Percentiles rank a stretch among this genome's conserved stretches.
phyloP scores from a whole-genome alignment of 1,140 invertebrate genomes.

The Harpegnathos saltator region DNA sequence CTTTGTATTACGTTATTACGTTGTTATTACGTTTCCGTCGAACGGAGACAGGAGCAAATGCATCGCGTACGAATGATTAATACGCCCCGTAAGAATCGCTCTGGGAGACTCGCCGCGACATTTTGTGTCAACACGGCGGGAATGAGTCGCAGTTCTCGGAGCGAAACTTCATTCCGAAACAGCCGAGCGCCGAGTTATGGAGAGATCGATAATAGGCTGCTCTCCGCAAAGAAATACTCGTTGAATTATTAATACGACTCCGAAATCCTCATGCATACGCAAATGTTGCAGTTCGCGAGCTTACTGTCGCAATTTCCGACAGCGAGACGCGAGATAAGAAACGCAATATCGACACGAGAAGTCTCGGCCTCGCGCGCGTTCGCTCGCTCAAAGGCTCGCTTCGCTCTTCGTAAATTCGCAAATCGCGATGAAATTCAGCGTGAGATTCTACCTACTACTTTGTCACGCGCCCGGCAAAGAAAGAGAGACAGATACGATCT shows the following conservation, averaged over 20 bases:
- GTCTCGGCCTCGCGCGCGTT: not conserved
- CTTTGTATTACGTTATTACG: not conserved
- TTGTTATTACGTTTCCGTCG: no score
- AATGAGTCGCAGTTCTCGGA: not conserved
- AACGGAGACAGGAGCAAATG: not conserved
- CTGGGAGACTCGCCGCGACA: not conserved
- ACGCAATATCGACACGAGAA: not conserved
- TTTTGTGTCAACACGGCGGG: constrained; percentile 33
- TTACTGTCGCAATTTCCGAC: not conserved
- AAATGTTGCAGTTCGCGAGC: constrained; percentile 12
- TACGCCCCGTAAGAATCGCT: not conserved
- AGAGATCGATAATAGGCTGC: constrained; percentile 49
- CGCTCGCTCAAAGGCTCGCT: no score
- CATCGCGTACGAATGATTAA: constrained; percentile 17
- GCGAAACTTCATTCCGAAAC: constrained; percentile 5
- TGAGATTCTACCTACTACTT: no score
- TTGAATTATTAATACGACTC: constrained; percentile 54
- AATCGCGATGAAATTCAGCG: no score
- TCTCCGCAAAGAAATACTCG: constrained; percentile 37
- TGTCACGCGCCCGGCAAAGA: no score
- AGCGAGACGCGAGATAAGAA: not conserved
- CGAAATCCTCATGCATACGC: constrained; percentile 51
- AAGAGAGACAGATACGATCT: no score
- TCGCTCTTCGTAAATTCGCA: no score
- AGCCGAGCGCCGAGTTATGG: constrained; percentile 4